Evolutionary conservation across 1,140 invertebrate genomes (phyloP), one percentile per base, ranked within the genome.

Genomic region (Neomicropteryx cornuta): DNA sequence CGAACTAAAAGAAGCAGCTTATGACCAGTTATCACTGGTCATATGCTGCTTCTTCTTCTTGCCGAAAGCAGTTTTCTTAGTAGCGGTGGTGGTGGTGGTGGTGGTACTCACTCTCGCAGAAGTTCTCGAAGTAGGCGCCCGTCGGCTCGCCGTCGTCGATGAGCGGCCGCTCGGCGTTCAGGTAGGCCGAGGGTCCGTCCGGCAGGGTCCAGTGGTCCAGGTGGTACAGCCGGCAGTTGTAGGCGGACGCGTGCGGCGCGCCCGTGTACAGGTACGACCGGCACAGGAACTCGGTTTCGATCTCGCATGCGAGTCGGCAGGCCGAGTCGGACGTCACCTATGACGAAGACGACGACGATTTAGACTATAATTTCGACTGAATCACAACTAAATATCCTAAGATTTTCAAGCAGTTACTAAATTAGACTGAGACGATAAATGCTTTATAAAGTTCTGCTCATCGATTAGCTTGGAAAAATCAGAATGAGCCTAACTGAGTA

Each of bases 141-240:
- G 89, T 81, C 14, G 86, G 73, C 53, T 89, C 86, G 6, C 90
- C 90, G 42, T 88, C 87, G 57, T 94, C 89, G 44, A 95, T 85
- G 11, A 94, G 68, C 0, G 90, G 89, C 47, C 87, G 68, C 51
- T 93, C 87, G 3, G 83, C 83, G 50, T 88, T 88, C 27, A 90
- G 63, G 56, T 88, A 95, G 13, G 88, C 90, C 14, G 84, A 87
- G 0, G 87, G 86, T 23, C 90, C 90, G 52, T 94, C 88, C 3
- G 88, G 89, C 17, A 94, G 67, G 0, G 87, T 90, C 64, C 83
- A 83, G 54, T 95, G 90, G 53, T 95, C 91, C 47, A 95, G 64
- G 52, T 95, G 91, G 63, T 89, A 94, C 2, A 95, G 70, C 36
- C 89, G 79, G 60, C 91, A 95, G 59, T 93, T 93, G 72, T 89